Conservation (phyloP, 30 jellyfish, hydroid and myxozoan species). For the Pseudorhiza aurosa region DNA sequence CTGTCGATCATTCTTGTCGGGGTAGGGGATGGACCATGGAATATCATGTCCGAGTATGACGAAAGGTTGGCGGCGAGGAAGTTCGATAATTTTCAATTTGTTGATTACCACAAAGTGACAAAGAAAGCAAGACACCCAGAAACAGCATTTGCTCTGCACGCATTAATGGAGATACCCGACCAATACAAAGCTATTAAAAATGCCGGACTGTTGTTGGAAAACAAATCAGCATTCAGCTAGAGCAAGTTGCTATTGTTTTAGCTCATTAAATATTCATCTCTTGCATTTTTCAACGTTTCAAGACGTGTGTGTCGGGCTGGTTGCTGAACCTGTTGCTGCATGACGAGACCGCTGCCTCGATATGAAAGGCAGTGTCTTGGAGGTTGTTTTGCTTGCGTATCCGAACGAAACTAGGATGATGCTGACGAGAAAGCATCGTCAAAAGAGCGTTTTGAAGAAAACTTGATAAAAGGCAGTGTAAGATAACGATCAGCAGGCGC, state of each 20-base stretch:
- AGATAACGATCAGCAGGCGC: no score
- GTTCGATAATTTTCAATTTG: conserved; percentile 91
- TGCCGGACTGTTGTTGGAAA: conserved; percentile 51
- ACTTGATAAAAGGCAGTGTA: no score
- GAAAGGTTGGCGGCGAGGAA: conserved; percentile 72
- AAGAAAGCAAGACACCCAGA: conserved; percentile 72
- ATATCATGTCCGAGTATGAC: conserved; percentile 81
- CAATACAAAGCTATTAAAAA: conserved; percentile 74
- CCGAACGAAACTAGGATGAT: no score
- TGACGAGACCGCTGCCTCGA: no score
- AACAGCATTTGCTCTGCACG: conserved; percentile 81
- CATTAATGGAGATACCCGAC: conserved; percentile 94
- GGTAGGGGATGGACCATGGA: conserved; percentile 98
- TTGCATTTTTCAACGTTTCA: no score
- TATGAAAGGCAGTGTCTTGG: no score
- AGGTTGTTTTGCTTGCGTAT: no score
- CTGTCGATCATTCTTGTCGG: conserved; percentile 89
- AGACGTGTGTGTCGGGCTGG: no score
- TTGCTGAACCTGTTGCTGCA: no score
- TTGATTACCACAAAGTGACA: conserved; percentile 67
- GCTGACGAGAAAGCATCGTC: no score
- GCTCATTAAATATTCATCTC: conserved; percentile 26
- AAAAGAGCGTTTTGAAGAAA: no score
- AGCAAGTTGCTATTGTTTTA: conserved; percentile 3
- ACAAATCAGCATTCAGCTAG: background rate